Evolutionary conservation across 2,113 vertebrate genomes (phyloP), one percentile per base, ranked within the genome.

Genomic region (Thamnaconus septentrionalis): DNA sequence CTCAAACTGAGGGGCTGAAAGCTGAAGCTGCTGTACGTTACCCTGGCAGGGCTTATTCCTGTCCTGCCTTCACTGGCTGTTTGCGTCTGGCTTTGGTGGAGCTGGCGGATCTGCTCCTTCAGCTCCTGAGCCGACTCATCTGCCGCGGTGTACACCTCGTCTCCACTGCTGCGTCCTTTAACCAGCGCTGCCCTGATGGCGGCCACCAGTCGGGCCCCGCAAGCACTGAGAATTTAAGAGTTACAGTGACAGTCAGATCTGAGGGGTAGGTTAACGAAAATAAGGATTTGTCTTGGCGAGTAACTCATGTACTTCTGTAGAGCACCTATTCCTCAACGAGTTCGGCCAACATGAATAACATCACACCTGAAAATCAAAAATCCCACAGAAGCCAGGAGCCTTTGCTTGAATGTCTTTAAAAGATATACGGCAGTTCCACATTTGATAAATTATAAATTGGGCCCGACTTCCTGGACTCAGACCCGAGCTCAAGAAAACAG

Each of bases 31-130:
- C 51, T 53, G 53, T 74, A 18, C 66, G 77, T 94, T 95, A 98
- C 96, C 94, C 93, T 92, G 66, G 92, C 92, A 73, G 97, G 97
- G 86, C 96, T 98, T 79, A 94, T 91, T 76, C 93, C 93, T n/a
- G 87, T 89, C 67, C 85, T 56, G 51, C 56, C 61, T 52, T 40
- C 73, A 12, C 61, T 70, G 61, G 77, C 59, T 4, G 67, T 52
- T 69, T 83, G 84, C 71, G 86, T 88, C 67, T 90, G 93, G 69
- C 85, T 77, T 81, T 73, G 81, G 73, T 92, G 85, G 61, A 96
- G 91, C 85, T 91, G 92, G 85, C 90, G 88, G 88, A 99, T 94
- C 87, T 87, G 93, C 72, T 93, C 90, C 83, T 91, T 93, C 80
- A 98, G 92, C 66, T 94, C 91, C 67, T 85, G 82, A 62, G 91